Percentiles rank a stretch among this genome's conserved stretches.
Evolutionary conservation across 2,797 vertebrate genomes (phyloP).

Genomic region (Todus mexicanus): DNA sequence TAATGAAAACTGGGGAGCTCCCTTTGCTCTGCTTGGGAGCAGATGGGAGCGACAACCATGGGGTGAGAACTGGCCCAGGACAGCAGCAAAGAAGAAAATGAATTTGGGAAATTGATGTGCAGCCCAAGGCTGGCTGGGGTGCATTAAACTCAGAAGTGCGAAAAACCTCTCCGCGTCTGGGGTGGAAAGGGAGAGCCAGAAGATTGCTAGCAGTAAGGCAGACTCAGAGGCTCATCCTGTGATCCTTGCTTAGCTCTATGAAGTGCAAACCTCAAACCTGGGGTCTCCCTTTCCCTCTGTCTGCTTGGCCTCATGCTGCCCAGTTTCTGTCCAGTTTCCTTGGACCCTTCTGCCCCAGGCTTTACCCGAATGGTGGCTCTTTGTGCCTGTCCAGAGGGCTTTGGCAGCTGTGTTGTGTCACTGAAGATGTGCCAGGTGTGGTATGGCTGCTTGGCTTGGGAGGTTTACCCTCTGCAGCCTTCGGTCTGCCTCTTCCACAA

Average conservation of each 20-base stretch:
- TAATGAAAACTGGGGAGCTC: background rate
- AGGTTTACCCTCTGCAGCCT: background rate
- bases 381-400: background rate
- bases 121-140: background rate
- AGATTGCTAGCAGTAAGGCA: background rate
- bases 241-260: background rate
- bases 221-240: background rate
- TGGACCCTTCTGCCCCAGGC: background rate
- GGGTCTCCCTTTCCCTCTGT: background rate
- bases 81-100: background rate
- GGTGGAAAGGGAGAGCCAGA: background rate
- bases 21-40: background rate
- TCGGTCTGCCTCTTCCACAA: background rate
- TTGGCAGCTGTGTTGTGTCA: background rate
- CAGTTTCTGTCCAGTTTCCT: background rate
- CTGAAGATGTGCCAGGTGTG: background rate
- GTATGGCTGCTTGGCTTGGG: background rate
- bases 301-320: rapidly evolving
- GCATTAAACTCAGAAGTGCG: background rate
- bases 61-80: rapidly evolving
- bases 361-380: background rate
- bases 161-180: background rate
- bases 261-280: background rate
- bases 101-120: background rate
- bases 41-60: background rate